Evolutionary conservation across 23 tunicate genomes (phyloP).

Genomic region (Trididemnum miniatum): DNA sequence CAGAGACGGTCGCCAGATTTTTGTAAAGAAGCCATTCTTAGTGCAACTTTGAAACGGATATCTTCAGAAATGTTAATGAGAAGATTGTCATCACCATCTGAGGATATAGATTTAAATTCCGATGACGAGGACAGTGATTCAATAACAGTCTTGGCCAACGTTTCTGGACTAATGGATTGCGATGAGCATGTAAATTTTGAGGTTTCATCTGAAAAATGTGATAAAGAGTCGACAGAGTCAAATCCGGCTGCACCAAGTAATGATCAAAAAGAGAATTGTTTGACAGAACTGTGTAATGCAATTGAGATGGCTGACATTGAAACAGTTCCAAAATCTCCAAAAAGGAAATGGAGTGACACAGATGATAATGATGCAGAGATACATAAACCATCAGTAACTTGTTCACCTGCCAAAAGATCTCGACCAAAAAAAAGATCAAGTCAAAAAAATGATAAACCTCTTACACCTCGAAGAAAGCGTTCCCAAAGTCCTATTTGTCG

Average conservation of each 20-base stretch:
- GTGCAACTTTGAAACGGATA: constrained; percentile 81
- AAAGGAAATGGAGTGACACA: constrained; percentile 49
- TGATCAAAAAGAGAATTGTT: not conserved
- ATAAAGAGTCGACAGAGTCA: not conserved
- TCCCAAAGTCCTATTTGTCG: constrained; percentile 18
- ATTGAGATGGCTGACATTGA: constrained; percentile 10
- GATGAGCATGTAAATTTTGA: not conserved
- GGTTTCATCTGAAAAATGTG: not conserved
- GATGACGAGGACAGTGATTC: constrained; percentile 41
- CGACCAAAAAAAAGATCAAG: not conserved
- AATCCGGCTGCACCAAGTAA: too few relatives aligned
- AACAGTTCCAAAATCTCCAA: constrained; percentile 42
- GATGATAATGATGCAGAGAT: constrained; percentile 31
- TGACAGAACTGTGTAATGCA: not conserved
- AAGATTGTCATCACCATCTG: constrained; percentile 28
- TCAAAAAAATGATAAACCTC: not conserved
- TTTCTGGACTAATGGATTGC: constrained; percentile 24
- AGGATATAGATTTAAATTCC: constrained; percentile 10
- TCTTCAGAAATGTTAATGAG: constrained; percentile 78
- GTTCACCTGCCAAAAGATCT: constrained; percentile 61
- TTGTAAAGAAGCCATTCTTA: constrained; percentile 86
- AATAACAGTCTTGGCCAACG: constrained; percentile 5
- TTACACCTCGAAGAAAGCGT: not conserved
- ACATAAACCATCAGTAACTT: not conserved
- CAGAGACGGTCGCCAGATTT: constrained; percentile 85